Percentiles rank a stretch among this genome's conserved stretches.
phyloP scores from a whole-genome alignment of 2,888 invertebrate genomes.

The Dioctria linearis region DNA sequence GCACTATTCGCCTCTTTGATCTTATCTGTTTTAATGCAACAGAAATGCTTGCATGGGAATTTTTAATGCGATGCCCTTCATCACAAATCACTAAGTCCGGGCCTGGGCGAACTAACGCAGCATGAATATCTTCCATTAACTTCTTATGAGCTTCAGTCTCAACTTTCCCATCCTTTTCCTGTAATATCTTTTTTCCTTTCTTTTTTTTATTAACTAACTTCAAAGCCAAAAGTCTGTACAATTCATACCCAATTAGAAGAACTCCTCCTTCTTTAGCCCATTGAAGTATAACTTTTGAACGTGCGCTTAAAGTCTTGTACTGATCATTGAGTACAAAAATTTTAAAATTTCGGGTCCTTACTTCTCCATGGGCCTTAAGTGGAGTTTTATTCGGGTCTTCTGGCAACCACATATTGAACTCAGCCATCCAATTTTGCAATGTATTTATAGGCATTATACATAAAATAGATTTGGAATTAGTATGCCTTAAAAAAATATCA shows the following conservation, averaged over 20 bases:
- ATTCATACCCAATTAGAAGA: slow-evolving; percentile 96
- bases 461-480: slow-evolving; percentile 88
- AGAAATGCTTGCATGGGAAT: slow-evolving; percentile 96
- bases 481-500: slow-evolving; percentile 94
- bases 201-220: slow-evolving; percentile 80
- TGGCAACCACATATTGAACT: slow-evolving; percentile 98
- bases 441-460: slow-evolving; percentile 99
- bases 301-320: slow-evolving; percentile 90
- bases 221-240: slow-evolving; percentile 91
- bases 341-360: slow-evolving; percentile 87
- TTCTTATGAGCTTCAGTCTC: slow-evolving; percentile 77
- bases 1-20: slow-evolving; percentile 93
- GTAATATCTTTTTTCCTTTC: slow-evolving; percentile 63
- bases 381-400: slow-evolving; percentile 76
- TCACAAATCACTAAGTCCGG: slow-evolving; percentile 96
- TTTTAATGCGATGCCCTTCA: slow-evolving; percentile 98
- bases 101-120: slow-evolving; percentile 89
- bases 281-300: slow-evolving; percentile 88
- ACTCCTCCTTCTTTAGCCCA: slow-evolving; percentile 95
- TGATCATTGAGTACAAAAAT: slow-evolving; percentile 94
- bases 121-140: slow-evolving; percentile 87
- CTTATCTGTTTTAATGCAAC: slow-evolving; percentile 94
- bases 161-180: slow-evolving; percentile 71
- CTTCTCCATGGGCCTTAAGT: slow-evolving; percentile 76
- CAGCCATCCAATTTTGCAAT: slow-evolving; percentile 96